Percentiles rank a stretch among this genome's conserved stretches.
Conservation (phyloP, 2,888 invertebrate species). For the Gari tellinella region DNA sequence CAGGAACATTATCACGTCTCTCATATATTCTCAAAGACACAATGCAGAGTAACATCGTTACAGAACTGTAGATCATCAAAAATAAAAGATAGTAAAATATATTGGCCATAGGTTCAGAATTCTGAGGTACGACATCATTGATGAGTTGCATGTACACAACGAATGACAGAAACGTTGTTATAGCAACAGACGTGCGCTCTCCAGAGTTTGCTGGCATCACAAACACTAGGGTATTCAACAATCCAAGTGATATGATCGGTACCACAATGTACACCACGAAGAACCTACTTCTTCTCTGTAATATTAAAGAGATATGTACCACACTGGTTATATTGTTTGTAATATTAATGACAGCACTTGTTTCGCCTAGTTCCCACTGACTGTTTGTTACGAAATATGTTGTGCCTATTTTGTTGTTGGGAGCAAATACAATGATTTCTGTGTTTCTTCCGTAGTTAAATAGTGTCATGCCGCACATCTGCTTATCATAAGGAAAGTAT, state of each 20-base stretch:
- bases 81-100: conserved; percentile 46
- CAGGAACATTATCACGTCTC: conserved; percentile 18
- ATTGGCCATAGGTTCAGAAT: conserved; percentile 39
- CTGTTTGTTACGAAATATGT: conserved; percentile 24
- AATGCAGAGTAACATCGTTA: conserved; percentile 32
- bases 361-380: conserved; percentile 20
- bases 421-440: conserved; percentile 1
- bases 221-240: conserved; percentile 44
- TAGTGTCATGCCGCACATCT: conserved; percentile 23
- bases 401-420: background rate
- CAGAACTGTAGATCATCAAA: conserved; percentile 35
- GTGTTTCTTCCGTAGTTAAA: background rate
- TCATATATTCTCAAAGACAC: conserved; percentile 40
- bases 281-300: conserved; percentile 30
- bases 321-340: background rate
- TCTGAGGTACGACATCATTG: conserved; percentile 43
- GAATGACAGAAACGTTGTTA: conserved; percentile 48
- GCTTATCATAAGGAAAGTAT: conserved; percentile 45
- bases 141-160: conserved; percentile 51
- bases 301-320: conserved; percentile 7
- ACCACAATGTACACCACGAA: conserved; percentile 38
- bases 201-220: conserved; percentile 45
- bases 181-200: conserved; percentile 39
- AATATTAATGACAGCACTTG: background rate
- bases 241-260: conserved; percentile 35